These are phyloP conservation scores for Bolinopsis microptera DNA, from an alignment of 37 sponge, comb jelly and placozoan genomes.

Conservation along the genomic window DNA sequence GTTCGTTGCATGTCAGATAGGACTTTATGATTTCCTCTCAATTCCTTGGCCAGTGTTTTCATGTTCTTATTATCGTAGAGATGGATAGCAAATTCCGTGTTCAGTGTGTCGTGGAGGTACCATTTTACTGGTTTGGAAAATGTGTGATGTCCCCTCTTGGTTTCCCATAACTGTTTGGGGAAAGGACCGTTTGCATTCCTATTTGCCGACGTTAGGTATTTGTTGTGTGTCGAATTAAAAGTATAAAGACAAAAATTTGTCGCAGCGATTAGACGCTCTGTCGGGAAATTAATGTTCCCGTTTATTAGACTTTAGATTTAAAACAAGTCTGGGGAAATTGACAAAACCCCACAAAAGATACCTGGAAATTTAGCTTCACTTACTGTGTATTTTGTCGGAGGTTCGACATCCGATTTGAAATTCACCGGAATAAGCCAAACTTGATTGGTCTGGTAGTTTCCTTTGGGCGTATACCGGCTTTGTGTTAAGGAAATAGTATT, in stretches of 20 bases:
- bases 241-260: neutral
- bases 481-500: neutral
- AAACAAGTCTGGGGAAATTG: neutral
- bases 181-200: neutral
- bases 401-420: neutral
- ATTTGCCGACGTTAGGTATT: neutral
- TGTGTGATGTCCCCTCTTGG: neutral
- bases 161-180: neutral
- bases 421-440: conserved; percentile 7
- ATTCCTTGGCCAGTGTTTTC: neutral
- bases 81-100: neutral
- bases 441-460: neutral
- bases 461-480: neutral
- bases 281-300: neutral
- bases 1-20: neutral
- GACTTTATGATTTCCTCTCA: neutral
- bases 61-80: neutral
- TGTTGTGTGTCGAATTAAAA: too few species aligned
- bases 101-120: neutral
- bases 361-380: neutral
- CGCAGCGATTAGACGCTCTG: neutral
- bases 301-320: neutral
- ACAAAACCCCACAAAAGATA: neutral
- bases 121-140: neutral
- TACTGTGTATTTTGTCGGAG: neutral